Evolutionary conservation across 2,888 invertebrate genomes (phyloP).

Genomic region (Drosophila hamatofila): DNA sequence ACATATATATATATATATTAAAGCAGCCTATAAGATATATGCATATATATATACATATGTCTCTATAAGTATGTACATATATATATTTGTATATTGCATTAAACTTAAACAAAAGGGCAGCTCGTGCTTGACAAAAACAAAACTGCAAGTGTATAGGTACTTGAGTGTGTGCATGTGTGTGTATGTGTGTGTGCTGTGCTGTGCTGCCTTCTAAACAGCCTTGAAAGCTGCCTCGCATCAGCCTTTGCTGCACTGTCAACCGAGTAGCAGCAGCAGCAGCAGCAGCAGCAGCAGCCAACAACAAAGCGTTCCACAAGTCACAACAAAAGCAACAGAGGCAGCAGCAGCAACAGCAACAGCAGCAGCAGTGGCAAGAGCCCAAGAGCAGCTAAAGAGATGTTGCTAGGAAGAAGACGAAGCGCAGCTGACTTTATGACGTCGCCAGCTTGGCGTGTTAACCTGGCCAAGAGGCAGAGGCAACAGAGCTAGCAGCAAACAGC

Average conservation of each 20-base stretch:
- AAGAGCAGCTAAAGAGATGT: slow-evolving; percentile 38
- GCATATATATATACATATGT: slow-evolving; percentile 4
- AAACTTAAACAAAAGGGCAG: slow-evolving; percentile 67
- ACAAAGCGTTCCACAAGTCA: slow-evolving; percentile 74
- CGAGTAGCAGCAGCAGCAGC: slow-evolving; percentile 46
- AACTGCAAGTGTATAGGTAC: slow-evolving; percentile 44
- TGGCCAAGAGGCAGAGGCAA: slow-evolving; percentile 69
- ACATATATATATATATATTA: slow-evolving; percentile 12
- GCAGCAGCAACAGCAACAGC: slow-evolving; percentile 7
- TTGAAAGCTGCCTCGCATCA: slow-evolving; percentile 73
- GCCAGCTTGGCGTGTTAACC: slow-evolving; percentile 79
- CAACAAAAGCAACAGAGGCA: slow-evolving; percentile 68
- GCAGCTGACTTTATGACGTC: slow-evolving; percentile 81
- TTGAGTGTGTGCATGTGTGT: slow-evolving; percentile 23
- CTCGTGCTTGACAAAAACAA: slow-evolving; percentile 68
- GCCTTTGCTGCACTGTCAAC: slow-evolving; percentile 72
- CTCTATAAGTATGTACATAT: background rate
- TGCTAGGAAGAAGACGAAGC: slow-evolving; percentile 58
- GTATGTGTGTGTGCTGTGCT: slow-evolving; percentile 37
- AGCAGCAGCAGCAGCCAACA: slow-evolving; percentile 30
- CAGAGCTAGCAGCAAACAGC: slow-evolving; percentile 36
- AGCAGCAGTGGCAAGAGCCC: slow-evolving; percentile 5
- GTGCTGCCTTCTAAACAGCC: slow-evolving; percentile 79
- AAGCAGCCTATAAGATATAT: slow-evolving; percentile 10
- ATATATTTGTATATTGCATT: slow-evolving; percentile 36